Base-by-base conservation (phyloP, 2,113 vertebrate genomes). In the Trichechus manatus region DNA sequence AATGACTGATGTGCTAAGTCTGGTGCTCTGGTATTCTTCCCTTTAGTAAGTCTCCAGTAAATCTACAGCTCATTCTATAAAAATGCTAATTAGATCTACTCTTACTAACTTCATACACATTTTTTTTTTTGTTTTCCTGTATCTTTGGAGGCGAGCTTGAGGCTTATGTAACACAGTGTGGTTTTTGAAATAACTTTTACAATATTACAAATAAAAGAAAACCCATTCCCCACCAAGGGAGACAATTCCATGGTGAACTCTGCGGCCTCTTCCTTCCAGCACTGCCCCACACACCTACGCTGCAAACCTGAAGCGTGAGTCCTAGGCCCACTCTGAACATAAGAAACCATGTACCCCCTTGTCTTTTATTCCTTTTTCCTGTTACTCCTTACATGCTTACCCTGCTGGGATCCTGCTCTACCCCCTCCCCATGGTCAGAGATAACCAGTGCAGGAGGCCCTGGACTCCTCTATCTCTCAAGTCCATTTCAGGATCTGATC, bases 11-110 rank as follows among this genome's bases (percentile, higher is more conserved):
- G 89, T 94, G 74, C 68, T 93, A 91, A 91, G 86, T 83, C 80
- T 95, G 87, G 80, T 53, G 91, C 83, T 94, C 96, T 97, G 97
- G 80, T 96, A 93, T 96, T 97, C 97, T 97, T 94, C 82, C 89
- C 44, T 77, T 90, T 50, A 70, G 59, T 92, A 95, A 95, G 70
- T 94, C 84, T 96, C 82, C 70, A 66, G 89, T 96, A 97, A 97
- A 95, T 94, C 80, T 91, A 31, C 39, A 96, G 80, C 72, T 97
- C 96, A 95, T 94, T 86, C 84, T 93, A 6, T 93, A 96, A 94
- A 80, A 97, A 97, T 97, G 92, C 87, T 97, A 97, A 97, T 97
- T 97, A 96, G 80, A 94, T 91, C 70, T 94, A 66, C 36, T 94
- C 68, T 96, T 95, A 84, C 64, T 95, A 95, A 89, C 63, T 96